Evolutionary conservation across 2,113 vertebrate species (phyloP).

Genomic region (Neopipo cinnamomea): DNA sequence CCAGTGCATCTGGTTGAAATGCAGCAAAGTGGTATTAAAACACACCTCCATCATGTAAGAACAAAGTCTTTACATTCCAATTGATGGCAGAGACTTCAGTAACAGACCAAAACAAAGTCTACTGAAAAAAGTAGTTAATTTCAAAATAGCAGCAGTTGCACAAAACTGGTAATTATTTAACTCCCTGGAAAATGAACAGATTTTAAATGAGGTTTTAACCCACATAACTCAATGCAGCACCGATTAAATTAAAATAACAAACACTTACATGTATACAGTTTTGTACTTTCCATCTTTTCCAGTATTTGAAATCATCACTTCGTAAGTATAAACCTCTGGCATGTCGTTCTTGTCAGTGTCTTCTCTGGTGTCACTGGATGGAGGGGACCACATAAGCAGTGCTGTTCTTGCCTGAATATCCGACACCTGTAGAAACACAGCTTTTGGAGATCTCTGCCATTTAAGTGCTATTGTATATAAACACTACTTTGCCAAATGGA

Average conservation of each 20-base stretch:
- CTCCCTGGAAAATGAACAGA: background rate
- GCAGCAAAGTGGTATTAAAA: background rate
- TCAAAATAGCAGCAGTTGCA: background rate
- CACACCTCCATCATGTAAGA: background rate
- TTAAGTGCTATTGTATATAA: background rate
- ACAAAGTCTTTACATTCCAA: background rate
- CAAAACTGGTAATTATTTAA: background rate
- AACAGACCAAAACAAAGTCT: background rate
- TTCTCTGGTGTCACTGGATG: slow-evolving; percentile 72
- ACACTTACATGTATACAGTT: slow-evolving; percentile 82
- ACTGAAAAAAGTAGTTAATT: background rate
- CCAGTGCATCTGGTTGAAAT: background rate
- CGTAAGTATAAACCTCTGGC: slow-evolving; percentile 79
- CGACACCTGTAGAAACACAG: slow-evolving; percentile 78
- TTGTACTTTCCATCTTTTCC: slow-evolving; percentile 92
- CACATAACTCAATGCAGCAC: background rate
- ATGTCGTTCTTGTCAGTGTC: slow-evolving; percentile 59
- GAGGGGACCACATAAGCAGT: slow-evolving; percentile 83
- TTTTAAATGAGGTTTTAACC: background rate
- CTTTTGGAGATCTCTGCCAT: slow-evolving; percentile 13
- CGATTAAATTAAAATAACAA: background rate
- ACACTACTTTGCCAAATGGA: background rate
- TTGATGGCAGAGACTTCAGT: background rate
- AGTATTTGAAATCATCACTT: slow-evolving; percentile 84
- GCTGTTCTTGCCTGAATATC: slow-evolving; percentile 86